phyloP scores from a whole-genome alignment of 2,888 invertebrate genomes.

The Hypomecis punctinalis region DNA sequence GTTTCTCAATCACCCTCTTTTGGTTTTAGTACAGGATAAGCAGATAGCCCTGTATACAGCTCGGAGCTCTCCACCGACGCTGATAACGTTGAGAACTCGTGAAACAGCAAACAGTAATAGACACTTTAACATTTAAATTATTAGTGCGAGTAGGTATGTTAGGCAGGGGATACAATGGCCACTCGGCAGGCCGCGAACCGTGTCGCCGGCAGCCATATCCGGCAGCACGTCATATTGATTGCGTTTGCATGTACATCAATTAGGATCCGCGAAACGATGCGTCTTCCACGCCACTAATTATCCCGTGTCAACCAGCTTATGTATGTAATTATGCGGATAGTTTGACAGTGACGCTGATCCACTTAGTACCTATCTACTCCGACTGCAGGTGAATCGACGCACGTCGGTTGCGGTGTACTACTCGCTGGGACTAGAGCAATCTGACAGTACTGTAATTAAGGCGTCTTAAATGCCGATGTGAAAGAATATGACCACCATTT shows the following conservation, averaged over 20 bases:
- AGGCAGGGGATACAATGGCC: conserved; percentile 33
- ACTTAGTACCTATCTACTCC: neutral
- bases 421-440: too few relatives aligned
- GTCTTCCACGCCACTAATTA: conserved; percentile 81
- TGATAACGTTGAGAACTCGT: too few relatives aligned
- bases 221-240: conserved; percentile 78
- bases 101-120: too few relatives aligned
- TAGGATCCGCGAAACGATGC: conserved; percentile 78
- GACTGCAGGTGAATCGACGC: neutral
- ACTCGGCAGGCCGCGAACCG: conserved; percentile 32
- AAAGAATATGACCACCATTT: too few relatives aligned
- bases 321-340: conserved; percentile 69
- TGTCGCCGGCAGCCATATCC: conserved; percentile 66
- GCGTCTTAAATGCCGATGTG: too few relatives aligned
- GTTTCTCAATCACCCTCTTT: too few relatives aligned
- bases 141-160: neutral
- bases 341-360: conserved; percentile 65
- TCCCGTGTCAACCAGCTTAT: conserved; percentile 68
- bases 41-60: too few relatives aligned
- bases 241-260: conserved; percentile 84
- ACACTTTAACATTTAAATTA: too few relatives aligned
- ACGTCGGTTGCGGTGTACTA: too few relatives aligned
- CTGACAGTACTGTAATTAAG: too few relatives aligned
- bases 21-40: too few relatives aligned
- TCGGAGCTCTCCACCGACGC: too few relatives aligned